Conservation (phyloP, 2,113 vertebrate genomes). For the Dermatemys mawii region DNA sequence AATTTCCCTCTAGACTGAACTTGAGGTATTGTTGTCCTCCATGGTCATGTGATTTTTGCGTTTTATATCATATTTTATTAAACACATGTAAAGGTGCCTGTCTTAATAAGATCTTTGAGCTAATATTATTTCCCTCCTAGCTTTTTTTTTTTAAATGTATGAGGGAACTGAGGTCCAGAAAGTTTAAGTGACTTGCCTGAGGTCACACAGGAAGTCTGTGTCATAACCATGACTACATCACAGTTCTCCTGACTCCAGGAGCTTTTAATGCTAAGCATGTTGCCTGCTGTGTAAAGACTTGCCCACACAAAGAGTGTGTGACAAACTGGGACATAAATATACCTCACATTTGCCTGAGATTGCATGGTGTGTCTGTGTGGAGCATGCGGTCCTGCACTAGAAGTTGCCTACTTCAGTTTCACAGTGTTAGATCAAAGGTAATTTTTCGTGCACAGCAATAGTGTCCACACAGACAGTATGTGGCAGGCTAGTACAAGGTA, state of each 20-base stretch:
- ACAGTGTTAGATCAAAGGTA: background rate
- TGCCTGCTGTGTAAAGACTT: background rate
- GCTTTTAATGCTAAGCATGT: background rate
- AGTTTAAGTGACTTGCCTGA: background rate
- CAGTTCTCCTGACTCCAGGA: background rate
- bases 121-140: background rate
- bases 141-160: background rate
- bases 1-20: rapidly evolving
- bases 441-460: background rate
- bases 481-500: background rate
- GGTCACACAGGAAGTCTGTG: background rate
- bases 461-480: background rate
- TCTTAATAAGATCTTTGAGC: background rate
- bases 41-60: background rate
- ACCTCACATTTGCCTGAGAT: background rate
- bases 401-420: background rate
- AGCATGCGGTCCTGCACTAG: background rate
- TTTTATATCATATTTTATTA: background rate
- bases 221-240: background rate
- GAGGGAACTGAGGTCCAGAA: background rate
- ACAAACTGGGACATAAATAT: background rate
- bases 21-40: background rate
- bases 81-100: background rate
- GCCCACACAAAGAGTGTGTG: background rate
- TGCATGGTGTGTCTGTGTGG: background rate